A percentile compares a stretch with the other conserved stretches of the same genome.
Evolutionary conservation across 2,888 invertebrate genomes (phyloP).

Genomic region (Lasioglossum vierecki): DNA sequence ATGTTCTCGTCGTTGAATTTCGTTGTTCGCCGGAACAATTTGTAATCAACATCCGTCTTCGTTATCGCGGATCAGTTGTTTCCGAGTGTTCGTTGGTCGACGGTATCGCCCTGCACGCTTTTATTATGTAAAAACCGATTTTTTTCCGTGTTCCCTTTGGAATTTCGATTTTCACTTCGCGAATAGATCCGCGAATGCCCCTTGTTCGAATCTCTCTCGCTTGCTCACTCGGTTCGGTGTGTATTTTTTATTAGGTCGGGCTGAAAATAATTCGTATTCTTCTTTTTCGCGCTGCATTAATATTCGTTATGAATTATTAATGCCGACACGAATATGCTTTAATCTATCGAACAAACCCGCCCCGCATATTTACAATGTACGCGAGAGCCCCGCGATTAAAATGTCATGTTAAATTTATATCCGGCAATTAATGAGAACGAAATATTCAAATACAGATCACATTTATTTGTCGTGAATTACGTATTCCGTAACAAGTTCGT

Average conservation of each 20-base stretch:
- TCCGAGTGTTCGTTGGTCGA: background rate
- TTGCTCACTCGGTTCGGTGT: background rate
- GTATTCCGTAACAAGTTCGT: background rate
- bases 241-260: background rate
- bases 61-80: background rate
- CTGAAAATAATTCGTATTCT: background rate
- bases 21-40: background rate
- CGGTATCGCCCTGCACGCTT: background rate
- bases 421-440: background rate
- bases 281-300: background rate
- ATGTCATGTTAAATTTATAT: background rate
- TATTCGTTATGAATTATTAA: slow-evolving; percentile 3
- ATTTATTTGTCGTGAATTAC: background rate
- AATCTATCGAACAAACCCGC: slow-evolving; percentile 7
- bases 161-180: background rate
- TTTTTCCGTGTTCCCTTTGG: background rate
- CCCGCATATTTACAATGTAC: background rate
- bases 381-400: background rate
- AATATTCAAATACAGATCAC: background rate
- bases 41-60: background rate
- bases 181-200: background rate
- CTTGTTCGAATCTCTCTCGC: background rate
- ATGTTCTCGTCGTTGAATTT: background rate
- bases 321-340: background rate
- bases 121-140: background rate